Evolutionary conservation across 2,888 invertebrate species (phyloP).

Genomic region (Sthenelais limicola): DNA sequence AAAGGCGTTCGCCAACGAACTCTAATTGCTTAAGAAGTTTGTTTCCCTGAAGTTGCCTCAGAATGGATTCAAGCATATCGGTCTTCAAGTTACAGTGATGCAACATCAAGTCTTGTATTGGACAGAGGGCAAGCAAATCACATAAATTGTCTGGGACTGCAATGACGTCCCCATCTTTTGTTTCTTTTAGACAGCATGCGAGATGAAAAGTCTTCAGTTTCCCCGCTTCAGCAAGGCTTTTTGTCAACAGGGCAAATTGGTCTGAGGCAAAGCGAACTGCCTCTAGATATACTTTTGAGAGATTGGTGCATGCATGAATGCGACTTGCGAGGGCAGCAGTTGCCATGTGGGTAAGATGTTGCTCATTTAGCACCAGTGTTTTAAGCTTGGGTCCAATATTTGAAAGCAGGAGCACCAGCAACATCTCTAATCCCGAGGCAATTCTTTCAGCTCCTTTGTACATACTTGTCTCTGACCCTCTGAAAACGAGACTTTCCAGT

Average conservation of each 20-base stretch:
- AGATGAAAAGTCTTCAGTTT: neutral
- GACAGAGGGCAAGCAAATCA: neutral
- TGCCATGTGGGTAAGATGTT: neutral
- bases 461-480: neutral
- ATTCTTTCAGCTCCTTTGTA: conserved; percentile 32
- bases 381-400: conserved; percentile 23
- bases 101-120: conserved; percentile 2
- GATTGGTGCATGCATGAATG: neutral
- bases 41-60: neutral
- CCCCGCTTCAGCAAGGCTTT: neutral
- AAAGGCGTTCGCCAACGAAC: neutral
- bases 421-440: conserved; percentile 27
- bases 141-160: neutral
- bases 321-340: neutral
- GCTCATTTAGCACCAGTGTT: conserved; percentile 21
- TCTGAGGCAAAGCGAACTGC: neutral
- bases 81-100: neutral
- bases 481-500: conserved; percentile 16
- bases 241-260: neutral
- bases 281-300: neutral
- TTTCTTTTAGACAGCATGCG: conserved; percentile 12
- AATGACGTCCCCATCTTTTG: neutral
- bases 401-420: conserved; percentile 13
- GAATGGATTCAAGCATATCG: neutral
- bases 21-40: neutral